A percentile compares a stretch with the other conserved stretches of the same genome.
Evolutionary conservation across 2,113 vertebrate genomes (phyloP).

Genomic region (Tinamus guttatus): DNA sequence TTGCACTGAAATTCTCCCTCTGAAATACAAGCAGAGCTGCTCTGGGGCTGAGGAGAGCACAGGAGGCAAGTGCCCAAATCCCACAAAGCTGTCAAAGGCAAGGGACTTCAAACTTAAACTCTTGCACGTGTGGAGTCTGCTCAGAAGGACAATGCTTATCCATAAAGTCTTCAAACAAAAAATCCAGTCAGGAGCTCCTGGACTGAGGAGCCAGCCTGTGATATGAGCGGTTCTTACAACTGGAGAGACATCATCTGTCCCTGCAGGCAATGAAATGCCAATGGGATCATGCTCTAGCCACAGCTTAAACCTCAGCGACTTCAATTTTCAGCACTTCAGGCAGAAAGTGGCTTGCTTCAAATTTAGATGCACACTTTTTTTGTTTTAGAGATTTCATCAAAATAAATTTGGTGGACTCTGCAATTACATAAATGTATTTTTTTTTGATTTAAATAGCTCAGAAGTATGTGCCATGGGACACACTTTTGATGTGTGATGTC

Average conservation of each 20-base stretch:
- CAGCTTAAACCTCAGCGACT: neutral
- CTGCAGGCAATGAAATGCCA: neutral
- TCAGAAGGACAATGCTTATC: neutral
- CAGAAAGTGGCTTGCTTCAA: neutral
- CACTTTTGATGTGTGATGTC: neutral
- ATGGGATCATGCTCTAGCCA: neutral
- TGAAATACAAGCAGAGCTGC: neutral
- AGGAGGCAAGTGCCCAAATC: neutral
- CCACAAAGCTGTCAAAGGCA: neutral
- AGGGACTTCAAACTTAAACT: neutral
- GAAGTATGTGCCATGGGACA: neutral
- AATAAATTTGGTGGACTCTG: neutral
- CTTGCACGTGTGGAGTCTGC: neutral
- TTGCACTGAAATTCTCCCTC: neutral
- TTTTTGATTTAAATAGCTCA: neutral
- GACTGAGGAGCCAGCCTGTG: neutral
- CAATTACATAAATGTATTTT: neutral
- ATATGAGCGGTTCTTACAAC: neutral
- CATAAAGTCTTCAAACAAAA: neutral
- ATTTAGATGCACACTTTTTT: neutral
- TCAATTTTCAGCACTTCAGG: neutral
- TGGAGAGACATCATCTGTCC: neutral
- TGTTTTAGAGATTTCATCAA: neutral
- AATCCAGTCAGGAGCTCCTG: neutral
- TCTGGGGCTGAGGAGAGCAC: neutral